Evolutionary conservation across 2,797 vertebrate species (phyloP), one percentile per base, ranked within the genome.

Genomic region (Acanthurus lineatus): DNA sequence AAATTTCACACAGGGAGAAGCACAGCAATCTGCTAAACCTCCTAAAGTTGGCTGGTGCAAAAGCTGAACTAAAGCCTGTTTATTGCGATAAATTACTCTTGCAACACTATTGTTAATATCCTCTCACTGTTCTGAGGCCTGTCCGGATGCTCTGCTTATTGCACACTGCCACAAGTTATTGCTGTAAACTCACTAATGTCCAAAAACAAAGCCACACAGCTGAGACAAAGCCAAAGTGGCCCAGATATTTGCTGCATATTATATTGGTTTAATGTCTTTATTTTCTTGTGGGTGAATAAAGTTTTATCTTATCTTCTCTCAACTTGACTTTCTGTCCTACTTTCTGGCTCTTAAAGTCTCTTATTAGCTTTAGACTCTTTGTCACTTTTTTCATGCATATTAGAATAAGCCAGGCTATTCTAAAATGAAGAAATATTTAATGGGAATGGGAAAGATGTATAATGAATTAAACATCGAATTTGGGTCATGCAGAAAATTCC

Each of bases 1-100:
- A 77, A 25, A 65, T 80, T 56, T 82, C 72, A 85, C 75, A 77
- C 16, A 49, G 56, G 35, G 60, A 60, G 59, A 64, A 69, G 38
- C 44, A 52, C 10, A 32, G 19, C 69, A 75, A 58, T 80, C 61
- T 83, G 56, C 25, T 51, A 52, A 53, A 75, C 78, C 19, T 82
- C 63, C 62, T 69, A 77, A 28, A 57, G 40, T 63, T 73, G 67
- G 38, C 28, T 44, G 35, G 68, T 42, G 45, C 64, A 56, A 19
- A 35, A 51, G 44, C 40, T 69, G 35, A 75, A 70, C 51, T 48
- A 20, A 11, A 60, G 45, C 40, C 14, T 66, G 52, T 62, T 79
- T 60, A 47, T 69, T 66, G 62, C 9, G 1, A 76, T 61, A 22
- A 14, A 59, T 64, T 9, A 38, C 49, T 66, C 11, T 69, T 62